Base-by-base conservation (phyloP, 2,888 invertebrate species). In the Gerosis bhagava region DNA sequence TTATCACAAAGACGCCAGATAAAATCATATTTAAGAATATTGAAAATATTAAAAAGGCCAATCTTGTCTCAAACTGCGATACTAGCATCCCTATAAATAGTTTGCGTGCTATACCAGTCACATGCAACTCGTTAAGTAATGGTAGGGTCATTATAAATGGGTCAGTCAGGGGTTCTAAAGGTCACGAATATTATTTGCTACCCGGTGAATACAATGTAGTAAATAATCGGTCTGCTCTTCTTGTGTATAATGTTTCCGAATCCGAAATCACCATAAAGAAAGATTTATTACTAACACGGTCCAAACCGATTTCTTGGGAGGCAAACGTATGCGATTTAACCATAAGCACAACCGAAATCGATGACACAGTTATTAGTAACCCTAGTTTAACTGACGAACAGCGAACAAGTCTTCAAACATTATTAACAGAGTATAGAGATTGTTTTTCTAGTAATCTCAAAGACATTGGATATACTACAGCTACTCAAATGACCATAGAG, bases 1-100 rank as follows among this genome's bases (percentile, higher is more conserved):
- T 50, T 1, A 59, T 61, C 8, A 60, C 51, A 0, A 60, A 63
- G 26, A 59, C 57, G 1, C 45, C 54, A 8, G 25, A 35, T 5
- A 19, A 26, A 7, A n/a, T 60, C 10, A 44, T 47, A n/a, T 50
- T 57, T 26, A 2, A 40, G 21, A 35, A 10, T 21, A n/a, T 22
- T 21, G 5, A 19, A 12, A 16, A 17, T 39, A 17, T 5, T 3
- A 16, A 17, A 1, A 39, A 39, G 12, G 13, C 22, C 5, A 25
- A 26, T 4, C 19, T 39, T 5, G 12, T 11, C 5, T 17, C 37
- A 3, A 16, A 2, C 3, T 11, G 1, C 3, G 10, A 8, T 3
- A 10, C n/a, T 26, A 39, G 4, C 10, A 26, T 39, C 2, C 26
- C 26, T 6, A 16, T 37, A 3, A 37, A 37, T n/a, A 17, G 10